Conservation (phyloP, 2,888 invertebrate genomes). For the Hylaea fasciaria region DNA sequence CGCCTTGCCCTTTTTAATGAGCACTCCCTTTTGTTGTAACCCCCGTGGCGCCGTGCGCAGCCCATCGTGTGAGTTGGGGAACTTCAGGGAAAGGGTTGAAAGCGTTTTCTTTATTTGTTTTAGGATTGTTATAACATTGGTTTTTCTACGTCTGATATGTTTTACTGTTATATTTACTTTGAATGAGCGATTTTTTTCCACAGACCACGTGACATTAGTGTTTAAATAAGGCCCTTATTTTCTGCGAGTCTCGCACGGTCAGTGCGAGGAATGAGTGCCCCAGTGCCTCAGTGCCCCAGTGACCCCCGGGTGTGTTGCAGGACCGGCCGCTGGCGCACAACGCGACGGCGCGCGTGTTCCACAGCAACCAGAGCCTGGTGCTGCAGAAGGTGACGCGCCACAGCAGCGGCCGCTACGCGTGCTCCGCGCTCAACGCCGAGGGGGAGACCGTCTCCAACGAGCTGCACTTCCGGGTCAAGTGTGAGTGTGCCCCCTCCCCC, state of each 20-base stretch:
- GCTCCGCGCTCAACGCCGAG: conserved; percentile 94
- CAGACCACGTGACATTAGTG: too few relatives aligned
- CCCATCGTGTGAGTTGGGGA: conserved; percentile 1
- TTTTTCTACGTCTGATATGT: not conserved
- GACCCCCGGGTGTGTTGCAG: conserved; percentile 70
- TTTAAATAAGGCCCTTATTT: too few relatives aligned
- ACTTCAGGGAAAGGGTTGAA: conserved; percentile 3
- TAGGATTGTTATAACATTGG: not conserved
- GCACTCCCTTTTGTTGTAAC: conserved; percentile 64
- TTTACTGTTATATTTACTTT: not conserved
- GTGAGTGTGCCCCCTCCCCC: conserved; percentile 86
- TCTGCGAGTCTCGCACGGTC: too few relatives aligned
- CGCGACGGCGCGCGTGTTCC: conserved; percentile 93
- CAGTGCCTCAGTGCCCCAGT: not conserved
- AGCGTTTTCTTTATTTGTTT: conserved; percentile 13
- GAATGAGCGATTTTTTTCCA: not conserved
- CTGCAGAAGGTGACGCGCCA: conserved; percentile 94
- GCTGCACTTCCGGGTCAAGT: conserved; percentile 93
- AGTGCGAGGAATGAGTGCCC: too few relatives aligned
- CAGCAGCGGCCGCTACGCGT: conserved; percentile 94
- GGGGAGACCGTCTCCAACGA: conserved; percentile 95
- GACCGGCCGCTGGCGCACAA: conserved; percentile 92
- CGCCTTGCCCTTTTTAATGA: conserved; percentile 41
- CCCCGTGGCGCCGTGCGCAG: conserved; percentile 37
- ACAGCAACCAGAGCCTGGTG: conserved; percentile 96